A percentile compares a stretch with the other conserved stretches of the same genome.
Evolutionary conservation across 2,113 vertebrate species (phyloP).

Genomic region (Siphamia tubifer): DNA sequence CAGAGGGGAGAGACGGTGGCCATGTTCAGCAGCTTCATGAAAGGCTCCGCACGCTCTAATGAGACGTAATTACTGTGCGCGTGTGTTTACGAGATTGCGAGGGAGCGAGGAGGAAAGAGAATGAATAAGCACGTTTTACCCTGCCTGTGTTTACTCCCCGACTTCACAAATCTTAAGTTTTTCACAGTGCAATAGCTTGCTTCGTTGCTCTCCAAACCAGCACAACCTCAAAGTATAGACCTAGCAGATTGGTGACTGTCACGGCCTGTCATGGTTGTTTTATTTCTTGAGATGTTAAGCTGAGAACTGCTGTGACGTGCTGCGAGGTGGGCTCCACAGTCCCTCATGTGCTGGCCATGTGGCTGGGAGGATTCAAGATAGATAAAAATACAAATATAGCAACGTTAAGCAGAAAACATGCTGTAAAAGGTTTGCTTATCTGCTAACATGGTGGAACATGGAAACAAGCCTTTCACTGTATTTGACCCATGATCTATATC

Average conservation of each 20-base stretch:
- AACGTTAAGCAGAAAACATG: not conserved
- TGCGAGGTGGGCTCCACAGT: not conserved
- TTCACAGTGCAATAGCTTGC: slow-evolving; percentile 38
- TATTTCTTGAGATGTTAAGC: slow-evolving; percentile 30
- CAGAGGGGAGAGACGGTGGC: slow-evolving; percentile 63
- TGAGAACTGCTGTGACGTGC: slow-evolving; percentile 11
- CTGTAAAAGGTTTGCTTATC: slow-evolving; percentile 12
- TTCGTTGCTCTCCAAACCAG: slow-evolving; percentile 59
- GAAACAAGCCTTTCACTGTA: not conserved
- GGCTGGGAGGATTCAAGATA: not conserved
- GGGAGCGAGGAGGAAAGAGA: slow-evolving; percentile 27
- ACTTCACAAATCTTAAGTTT: slow-evolving; percentile 17
- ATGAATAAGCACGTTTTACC: slow-evolving; percentile 27
- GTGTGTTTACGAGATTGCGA: slow-evolving; percentile 59
- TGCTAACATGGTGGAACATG: not conserved
- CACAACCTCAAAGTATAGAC: slow-evolving; percentile 63
- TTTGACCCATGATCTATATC: not conserved
- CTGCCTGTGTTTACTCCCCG: slow-evolving; percentile 32
- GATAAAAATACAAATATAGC: slow-evolving; percentile 19
- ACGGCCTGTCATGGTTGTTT: slow-evolving; percentile 49
- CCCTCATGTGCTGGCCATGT: slow-evolving; percentile 25
- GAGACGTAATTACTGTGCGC: slow-evolving; percentile 50
- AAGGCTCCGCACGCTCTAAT: slow-evolving; percentile 53
- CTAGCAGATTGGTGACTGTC: slow-evolving; percentile 37
- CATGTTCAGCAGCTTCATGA: slow-evolving; percentile 66